Evolutionary conservation across 2,888 invertebrate species (phyloP), one percentile per base, ranked within the genome.

Genomic region (Miltochrista miniata): DNA sequence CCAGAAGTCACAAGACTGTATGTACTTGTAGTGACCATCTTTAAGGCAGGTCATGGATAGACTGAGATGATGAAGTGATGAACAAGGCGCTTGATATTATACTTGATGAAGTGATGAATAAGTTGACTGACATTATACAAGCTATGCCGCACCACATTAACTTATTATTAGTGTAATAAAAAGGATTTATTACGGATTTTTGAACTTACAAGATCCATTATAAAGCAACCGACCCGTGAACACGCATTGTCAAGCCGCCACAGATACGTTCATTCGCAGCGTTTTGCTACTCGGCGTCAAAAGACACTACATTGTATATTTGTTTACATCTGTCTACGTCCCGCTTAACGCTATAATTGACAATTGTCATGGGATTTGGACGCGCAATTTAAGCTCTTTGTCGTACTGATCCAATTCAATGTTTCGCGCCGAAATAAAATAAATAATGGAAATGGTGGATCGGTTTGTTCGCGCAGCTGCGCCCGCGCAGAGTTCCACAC

Each of bases 341-440:
- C 74, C 81, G 83, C 81, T 85, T 82, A 81, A 77, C 75, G 70
- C 73, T 68, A 74, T 78, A 81, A 83, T 80, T 81, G 79, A 76
- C 83, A 76, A 85, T 86, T 85, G 86, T 86, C 79, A 85, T 77
- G 81, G 89, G 90, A 89, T 90, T 90, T 87, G 84, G 80, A 86
- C 87, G 91, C 85, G 79, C 91, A 90, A 90, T 91, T 91, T 87
- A 87, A 88, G 87, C 79, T 87, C 87, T 86, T 88, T 88, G 90
- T 90, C 82, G 76, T 81, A 77, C 73, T 85, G 87, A 89, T 89
- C 87, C 88, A 89, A 88, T 89, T 89, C 83, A 78, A 76, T 63
- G 80, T 85, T 87, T 89, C 87, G 87, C 88, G 86, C 89, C 87
- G 84, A 85, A 87, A 86, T 87, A 86, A 88, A 88, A 90, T 87